phyloP scores from a whole-genome alignment of 2,797 vertebrate genomes.

The Anguilla megastoma region DNA sequence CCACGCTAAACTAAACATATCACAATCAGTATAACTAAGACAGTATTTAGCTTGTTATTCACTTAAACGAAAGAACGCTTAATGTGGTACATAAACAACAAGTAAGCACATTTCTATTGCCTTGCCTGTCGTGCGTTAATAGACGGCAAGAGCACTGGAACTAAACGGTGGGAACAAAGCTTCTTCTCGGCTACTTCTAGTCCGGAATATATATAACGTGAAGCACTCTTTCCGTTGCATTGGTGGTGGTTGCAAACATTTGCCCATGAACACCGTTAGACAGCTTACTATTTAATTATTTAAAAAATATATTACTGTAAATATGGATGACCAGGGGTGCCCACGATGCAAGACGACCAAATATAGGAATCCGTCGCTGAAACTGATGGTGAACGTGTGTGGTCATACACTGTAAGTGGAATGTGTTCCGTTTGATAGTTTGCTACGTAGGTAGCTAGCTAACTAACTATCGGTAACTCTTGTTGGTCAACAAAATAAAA shows the following conservation, averaged over 20 bases:
- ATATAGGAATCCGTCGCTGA: conserved; percentile 93
- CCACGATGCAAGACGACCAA: conserved; percentile 97
- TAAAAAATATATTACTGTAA: conserved; percentile 19
- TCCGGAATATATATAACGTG: conserved; percentile 25
- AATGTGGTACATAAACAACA: neutral
- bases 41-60: neutral
- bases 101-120: neutral
- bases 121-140: neutral
- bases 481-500: neutral
- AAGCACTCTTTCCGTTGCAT: neutral
- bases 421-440: neutral
- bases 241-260: neutral
- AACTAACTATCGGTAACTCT: neutral
- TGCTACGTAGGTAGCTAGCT: neutral
- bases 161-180: conserved; percentile 31
- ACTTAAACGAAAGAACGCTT: neutral
- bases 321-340: conserved; percentile 93
- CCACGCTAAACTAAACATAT: neutral
- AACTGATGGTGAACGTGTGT: conserved; percentile 98
- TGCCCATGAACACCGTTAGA: neutral
- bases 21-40: neutral
- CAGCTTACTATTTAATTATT: neutral
- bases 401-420: conserved; percentile 97
- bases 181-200: conserved; percentile 13
- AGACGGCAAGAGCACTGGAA: conserved; percentile 1